phyloP scores from a whole-genome alignment of 2,113 vertebrate species.

The Cromileptes altivelis region DNA sequence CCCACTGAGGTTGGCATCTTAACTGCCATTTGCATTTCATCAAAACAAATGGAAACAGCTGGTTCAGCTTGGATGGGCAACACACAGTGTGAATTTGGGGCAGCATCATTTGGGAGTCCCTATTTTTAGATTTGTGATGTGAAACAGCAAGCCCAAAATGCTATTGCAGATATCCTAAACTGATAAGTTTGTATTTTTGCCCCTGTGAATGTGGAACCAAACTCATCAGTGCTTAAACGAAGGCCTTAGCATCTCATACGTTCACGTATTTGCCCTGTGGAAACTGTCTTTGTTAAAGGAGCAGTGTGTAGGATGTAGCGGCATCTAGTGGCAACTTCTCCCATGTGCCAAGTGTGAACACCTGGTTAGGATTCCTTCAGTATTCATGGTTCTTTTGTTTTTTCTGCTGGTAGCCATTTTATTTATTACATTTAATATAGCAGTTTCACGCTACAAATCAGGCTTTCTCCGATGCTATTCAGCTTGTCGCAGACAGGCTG shows the following conservation, averaged over 20 bases:
- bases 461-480: too few species aligned
- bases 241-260: not conserved
- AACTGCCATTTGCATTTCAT: conserved; percentile 26
- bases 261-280: not conserved
- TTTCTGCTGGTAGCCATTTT: too few species aligned
- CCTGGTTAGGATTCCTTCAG: too few species aligned
- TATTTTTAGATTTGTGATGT: not conserved
- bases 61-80: conserved; percentile 1
- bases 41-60: conserved; percentile 24
- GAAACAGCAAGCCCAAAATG: not conserved
- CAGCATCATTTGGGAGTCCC: conserved; percentile 9
- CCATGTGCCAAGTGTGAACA: too few species aligned
- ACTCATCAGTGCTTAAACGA: not conserved
- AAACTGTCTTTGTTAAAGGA: not conserved
- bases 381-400: too few species aligned
- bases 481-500: too few species aligned
- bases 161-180: not conserved
- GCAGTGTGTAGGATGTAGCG: too few species aligned
- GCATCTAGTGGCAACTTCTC: too few species aligned
- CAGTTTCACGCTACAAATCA: too few species aligned
- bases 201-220: not conserved
- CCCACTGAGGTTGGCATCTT: conserved; percentile 13
- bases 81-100: not conserved
- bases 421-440: too few species aligned
- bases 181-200: not conserved